Evolutionary conservation across 2,888 invertebrate genomes (phyloP).

Genomic region (Shargacucullia verbasci): DNA sequence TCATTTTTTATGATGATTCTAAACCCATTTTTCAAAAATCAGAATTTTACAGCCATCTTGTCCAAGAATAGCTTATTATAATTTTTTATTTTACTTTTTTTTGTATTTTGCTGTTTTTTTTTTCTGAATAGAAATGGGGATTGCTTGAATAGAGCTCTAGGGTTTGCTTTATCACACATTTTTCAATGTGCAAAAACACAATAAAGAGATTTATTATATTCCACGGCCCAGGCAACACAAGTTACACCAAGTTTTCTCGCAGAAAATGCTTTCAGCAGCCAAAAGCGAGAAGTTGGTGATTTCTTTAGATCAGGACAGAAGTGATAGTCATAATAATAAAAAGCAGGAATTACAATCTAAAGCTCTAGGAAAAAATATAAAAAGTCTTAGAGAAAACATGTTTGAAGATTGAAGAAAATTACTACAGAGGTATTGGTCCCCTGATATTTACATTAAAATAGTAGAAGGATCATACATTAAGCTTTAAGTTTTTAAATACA

Average conservation of each 20-base stretch:
- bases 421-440: slow-evolving; percentile 71
- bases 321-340: slow-evolving; percentile 3
- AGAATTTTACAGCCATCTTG: too few species aligned
- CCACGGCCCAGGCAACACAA: slow-evolving; percentile 4
- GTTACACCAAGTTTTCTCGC: slow-evolving; percentile 24
- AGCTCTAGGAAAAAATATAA: background rate
- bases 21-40: too few species aligned
- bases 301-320: slow-evolving; percentile 3
- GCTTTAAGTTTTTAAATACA: background rate
- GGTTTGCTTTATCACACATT: slow-evolving; percentile 5
- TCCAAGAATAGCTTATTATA: too few species aligned
- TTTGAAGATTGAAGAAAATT: slow-evolving; percentile 4
- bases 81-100: too few species aligned
- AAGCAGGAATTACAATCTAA: background rate
- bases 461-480: slow-evolving; percentile 29
- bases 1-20: too few species aligned
- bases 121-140: too few species aligned
- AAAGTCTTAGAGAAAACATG: background rate
- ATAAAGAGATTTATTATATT: background rate
- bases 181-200: slow-evolving; percentile 2
- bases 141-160: too few species aligned
- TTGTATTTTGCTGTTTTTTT: too few species aligned
- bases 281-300: slow-evolving; percentile 34
- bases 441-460: slow-evolving; percentile 46
- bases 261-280: background rate